Conservation (phyloP, 2,888 invertebrate species). For the Cephonodes hylas region DNA sequence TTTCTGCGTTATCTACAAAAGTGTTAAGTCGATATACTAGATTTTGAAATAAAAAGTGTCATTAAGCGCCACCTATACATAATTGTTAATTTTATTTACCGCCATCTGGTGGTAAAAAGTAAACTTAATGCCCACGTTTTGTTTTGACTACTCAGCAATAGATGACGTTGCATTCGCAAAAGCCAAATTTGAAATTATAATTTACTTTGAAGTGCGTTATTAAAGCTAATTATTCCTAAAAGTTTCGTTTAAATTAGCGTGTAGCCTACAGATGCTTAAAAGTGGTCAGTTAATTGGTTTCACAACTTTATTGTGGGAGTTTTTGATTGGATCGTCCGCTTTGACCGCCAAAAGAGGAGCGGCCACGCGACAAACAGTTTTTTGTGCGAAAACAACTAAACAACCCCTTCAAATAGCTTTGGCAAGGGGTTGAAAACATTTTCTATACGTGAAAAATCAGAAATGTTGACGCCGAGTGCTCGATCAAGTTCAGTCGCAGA, state of each 20-base stretch:
- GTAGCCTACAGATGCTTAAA: not conserved
- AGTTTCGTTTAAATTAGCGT: not conserved
- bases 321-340: not conserved
- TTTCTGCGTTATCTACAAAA: no score
- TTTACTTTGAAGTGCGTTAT: not conserved
- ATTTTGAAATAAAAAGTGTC: no score
- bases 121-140: not conserved
- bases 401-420: slow-evolving; percentile 9
- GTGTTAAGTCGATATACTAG: no score
- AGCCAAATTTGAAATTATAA: not conserved
- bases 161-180: slow-evolving; percentile 27
- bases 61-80: slow-evolving; percentile 17
- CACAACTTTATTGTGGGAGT: not conserved
- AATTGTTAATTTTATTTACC: not conserved
- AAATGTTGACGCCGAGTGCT: slow-evolving; percentile 36
- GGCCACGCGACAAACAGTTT: slow-evolving; percentile 35
- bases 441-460: slow-evolving; percentile 16
- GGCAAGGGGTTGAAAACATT: slow-evolving; percentile 30
- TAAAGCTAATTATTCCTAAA: not conserved
- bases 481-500: slow-evolving; percentile 57
- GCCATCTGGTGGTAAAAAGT: slow-evolving; percentile 21
- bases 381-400: slow-evolving; percentile 29
- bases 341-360: slow-evolving; percentile 15
- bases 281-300: slow-evolving; percentile 5
- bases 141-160: slow-evolving; percentile 27